A percentile compares a stretch with the other conserved stretches of the same genome.
Conservation (phyloP, 1,140 invertebrate genomes). For the Magallana angulata region DNA sequence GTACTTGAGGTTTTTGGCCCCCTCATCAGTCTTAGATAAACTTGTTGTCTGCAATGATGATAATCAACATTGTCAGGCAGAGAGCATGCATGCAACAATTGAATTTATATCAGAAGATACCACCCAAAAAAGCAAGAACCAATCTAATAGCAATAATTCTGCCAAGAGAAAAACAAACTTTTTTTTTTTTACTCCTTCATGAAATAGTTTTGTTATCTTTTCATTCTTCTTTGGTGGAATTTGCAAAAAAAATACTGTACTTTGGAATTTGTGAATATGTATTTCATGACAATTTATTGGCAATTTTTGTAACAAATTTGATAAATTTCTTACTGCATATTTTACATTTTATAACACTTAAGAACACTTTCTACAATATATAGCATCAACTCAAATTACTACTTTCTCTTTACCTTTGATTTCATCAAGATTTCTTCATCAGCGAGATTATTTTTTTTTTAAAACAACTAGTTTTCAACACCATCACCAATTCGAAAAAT, state of each 20-base stretch:
- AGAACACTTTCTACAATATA: too few relatives aligned
- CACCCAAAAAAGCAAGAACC: neutral
- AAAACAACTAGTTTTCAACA: conserved; percentile 4
- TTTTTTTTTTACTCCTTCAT: neutral
- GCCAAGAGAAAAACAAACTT: conserved; percentile 11
- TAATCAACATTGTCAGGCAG: conserved; percentile 26
- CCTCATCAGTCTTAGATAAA: conserved; percentile 33
- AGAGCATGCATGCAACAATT: conserved; percentile 27
- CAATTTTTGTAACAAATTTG: too few relatives aligned
- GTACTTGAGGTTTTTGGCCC: conserved; percentile 20
- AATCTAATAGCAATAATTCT: conserved; percentile 16
- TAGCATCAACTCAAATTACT: too few relatives aligned
- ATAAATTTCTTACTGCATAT: too few relatives aligned
- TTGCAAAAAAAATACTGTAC: too few relatives aligned
- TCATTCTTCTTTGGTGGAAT: neutral
- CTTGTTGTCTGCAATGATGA: conserved; percentile 23
- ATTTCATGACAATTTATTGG: too few relatives aligned
- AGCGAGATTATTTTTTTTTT: neutral
- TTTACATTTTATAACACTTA: too few relatives aligned
- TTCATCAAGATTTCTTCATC: neutral
- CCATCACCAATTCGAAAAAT: conserved; percentile 1
- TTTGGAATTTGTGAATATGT: too few relatives aligned
- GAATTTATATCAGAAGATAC: conserved; percentile 21
- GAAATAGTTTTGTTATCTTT: neutral
- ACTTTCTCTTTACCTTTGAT: too few relatives aligned